Percentiles rank a stretch among this genome's conserved stretches.
These are phyloP conservation scores for Rhipidura dahli DNA, from an alignment of 2,113 vertebrate species.

Conservation along the genomic window DNA sequence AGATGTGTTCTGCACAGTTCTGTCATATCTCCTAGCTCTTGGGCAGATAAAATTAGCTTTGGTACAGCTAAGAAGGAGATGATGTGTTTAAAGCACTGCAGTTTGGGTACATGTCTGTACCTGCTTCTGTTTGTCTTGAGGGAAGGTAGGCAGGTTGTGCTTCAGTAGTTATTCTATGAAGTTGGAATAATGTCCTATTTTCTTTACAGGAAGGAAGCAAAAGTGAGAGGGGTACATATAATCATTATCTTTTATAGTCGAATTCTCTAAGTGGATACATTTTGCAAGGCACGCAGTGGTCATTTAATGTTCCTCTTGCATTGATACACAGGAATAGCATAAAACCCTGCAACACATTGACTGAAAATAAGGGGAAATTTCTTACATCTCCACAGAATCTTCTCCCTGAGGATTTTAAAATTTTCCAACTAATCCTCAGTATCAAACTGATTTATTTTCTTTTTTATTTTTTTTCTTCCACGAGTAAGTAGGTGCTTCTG, in stretches of 20 bases:
- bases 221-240: not conserved
- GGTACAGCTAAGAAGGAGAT: not conserved
- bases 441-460: not conserved
- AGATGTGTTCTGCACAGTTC: conserved; percentile 19
- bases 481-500: not conserved
- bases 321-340: not conserved
- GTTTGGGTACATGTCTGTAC: conserved; percentile 19
- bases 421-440: not conserved
- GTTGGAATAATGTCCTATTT: not conserved
- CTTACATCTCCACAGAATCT: not conserved
- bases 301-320: not conserved
- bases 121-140: not conserved
- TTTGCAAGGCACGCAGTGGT: not conserved
- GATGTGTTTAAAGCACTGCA: not conserved
- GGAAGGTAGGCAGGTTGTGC: not conserved
- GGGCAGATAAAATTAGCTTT: conserved; percentile 30
- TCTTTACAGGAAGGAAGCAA: not conserved
- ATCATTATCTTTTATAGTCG: not conserved
- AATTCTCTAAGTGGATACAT: not conserved
- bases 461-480: not conserved
- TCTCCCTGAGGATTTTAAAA: not conserved
- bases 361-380: not conserved
- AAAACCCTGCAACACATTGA: not conserved
- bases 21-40: not conserved
- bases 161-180: not conserved